phyloP scores from a whole-genome alignment of 2,888 invertebrate species.

The Netelia inedita region DNA sequence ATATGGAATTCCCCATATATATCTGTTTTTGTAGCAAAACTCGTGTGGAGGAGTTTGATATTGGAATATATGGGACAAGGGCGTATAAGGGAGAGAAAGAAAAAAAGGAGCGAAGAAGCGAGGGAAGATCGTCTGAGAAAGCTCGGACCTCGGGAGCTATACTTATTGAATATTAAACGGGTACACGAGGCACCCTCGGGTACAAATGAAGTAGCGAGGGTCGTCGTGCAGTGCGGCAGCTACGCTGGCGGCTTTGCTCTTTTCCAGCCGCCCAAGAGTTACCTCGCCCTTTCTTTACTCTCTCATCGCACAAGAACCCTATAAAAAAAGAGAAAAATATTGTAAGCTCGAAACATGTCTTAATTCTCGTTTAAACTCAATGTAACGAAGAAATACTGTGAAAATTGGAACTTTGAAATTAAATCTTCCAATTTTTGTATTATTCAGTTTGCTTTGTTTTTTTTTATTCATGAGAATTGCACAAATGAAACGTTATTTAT shows the following conservation, averaged over 20 bases:
- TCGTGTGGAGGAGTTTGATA: conserved; percentile 1
- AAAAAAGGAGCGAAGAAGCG: conserved; percentile 30
- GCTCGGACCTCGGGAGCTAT: conserved; percentile 63
- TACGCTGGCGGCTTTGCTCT: conserved; percentile 65
- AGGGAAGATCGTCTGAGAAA: conserved; percentile 50
- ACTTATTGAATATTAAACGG: conserved; percentile 77
- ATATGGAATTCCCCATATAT: background rate
- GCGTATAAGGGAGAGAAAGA: conserved; percentile 11
- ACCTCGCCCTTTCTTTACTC: background rate
- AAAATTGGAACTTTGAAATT: no score
- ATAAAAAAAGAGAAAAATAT: no score
- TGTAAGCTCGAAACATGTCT: no score
- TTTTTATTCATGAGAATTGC: no score
- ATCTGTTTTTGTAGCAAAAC: background rate
- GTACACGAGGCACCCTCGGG: conserved; percentile 65
- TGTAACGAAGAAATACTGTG: no score
- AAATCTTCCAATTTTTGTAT: no score
- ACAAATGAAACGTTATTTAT: no score
- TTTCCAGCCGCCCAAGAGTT: conserved; percentile 43
- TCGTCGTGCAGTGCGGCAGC: conserved; percentile 49
- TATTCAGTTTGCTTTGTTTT: no score
- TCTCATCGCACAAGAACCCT: no score
- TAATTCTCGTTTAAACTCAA: no score
- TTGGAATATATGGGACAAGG: conserved; percentile 33
- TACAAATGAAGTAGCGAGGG: conserved; percentile 72